phyloP scores from a whole-genome alignment of 92 coral and sea anemone species.

The Anthopleura xanthogrammica region DNA sequence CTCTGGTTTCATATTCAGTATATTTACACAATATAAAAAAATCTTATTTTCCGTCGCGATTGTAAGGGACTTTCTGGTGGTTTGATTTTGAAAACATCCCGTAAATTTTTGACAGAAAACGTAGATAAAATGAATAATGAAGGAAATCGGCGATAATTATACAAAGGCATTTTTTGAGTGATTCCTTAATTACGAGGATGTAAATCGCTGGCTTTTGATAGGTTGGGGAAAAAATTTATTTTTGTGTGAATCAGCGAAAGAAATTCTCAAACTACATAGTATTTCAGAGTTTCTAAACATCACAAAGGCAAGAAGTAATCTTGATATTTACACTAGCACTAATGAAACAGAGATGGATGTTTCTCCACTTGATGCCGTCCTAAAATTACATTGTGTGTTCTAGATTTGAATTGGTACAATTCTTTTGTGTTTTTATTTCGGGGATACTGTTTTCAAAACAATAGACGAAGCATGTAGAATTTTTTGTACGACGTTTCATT shows the following conservation, averaged over 20 bases:
- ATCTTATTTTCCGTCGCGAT: background rate
- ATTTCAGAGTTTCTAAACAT: background rate
- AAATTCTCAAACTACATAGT: background rate
- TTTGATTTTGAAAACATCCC: background rate
- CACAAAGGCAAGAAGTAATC: background rate
- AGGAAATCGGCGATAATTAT: background rate
- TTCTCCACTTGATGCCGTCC: background rate
- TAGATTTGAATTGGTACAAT: background rate
- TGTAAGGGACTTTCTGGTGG: background rate
- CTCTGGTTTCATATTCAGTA: background rate
- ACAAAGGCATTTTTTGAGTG: background rate
- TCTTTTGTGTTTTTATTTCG: background rate
- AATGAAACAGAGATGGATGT: background rate
- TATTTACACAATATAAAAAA: background rate
- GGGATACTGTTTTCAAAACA: background rate
- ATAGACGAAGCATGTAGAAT: background rate
- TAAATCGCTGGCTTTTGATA: background rate
- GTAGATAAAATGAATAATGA: background rate
- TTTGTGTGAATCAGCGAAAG: background rate
- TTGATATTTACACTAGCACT: background rate
- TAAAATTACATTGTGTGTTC: background rate
- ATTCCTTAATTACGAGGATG: background rate
- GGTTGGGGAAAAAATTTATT: background rate
- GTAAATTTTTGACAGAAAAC: background rate
- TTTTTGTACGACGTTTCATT: background rate